Conservation (phyloP, 2,113 vertebrate species). For the Cynocephalus volans region DNA sequence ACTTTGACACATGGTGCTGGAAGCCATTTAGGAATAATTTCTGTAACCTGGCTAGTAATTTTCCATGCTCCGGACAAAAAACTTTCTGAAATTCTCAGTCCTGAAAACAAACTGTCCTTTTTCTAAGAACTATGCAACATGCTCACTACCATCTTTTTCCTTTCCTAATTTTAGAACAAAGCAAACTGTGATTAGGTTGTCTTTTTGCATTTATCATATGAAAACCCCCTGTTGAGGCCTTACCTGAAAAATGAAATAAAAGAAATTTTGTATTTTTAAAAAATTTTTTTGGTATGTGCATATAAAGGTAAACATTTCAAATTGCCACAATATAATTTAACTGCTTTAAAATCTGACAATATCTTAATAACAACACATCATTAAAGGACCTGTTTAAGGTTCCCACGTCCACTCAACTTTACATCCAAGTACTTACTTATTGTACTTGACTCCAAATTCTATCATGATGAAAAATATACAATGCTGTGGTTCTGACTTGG, state of each 20-base stretch:
- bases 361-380: conserved; percentile 56
- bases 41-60: conserved; percentile 60
- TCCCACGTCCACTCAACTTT: conserved; percentile 64
- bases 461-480: conserved; percentile 31
- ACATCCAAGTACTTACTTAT: background rate
- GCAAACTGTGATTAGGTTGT: conserved; percentile 44
- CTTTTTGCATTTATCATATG: conserved; percentile 53
- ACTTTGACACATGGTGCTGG: background rate
- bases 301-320: conserved; percentile 74
- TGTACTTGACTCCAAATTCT: background rate
- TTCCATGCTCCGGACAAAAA: conserved; percentile 17
- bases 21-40: background rate
- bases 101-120: conserved; percentile 72
- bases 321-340: conserved; percentile 57
- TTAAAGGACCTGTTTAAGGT: conserved; percentile 71
- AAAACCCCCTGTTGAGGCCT: conserved; percentile 23
- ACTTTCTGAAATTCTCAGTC: conserved; percentile 35
- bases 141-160: conserved; percentile 69
- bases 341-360: conserved; percentile 72
- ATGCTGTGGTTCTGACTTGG: conserved; percentile 17
- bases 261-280: conserved; percentile 11
- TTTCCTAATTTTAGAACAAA: conserved; percentile 73
- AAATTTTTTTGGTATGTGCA: background rate
- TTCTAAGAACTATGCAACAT: conserved; percentile 30
- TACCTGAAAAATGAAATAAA: conserved; percentile 47